Evolutionary conservation across 2,113 vertebrate genomes (phyloP).

Genomic region (Malurus elegans): DNA sequence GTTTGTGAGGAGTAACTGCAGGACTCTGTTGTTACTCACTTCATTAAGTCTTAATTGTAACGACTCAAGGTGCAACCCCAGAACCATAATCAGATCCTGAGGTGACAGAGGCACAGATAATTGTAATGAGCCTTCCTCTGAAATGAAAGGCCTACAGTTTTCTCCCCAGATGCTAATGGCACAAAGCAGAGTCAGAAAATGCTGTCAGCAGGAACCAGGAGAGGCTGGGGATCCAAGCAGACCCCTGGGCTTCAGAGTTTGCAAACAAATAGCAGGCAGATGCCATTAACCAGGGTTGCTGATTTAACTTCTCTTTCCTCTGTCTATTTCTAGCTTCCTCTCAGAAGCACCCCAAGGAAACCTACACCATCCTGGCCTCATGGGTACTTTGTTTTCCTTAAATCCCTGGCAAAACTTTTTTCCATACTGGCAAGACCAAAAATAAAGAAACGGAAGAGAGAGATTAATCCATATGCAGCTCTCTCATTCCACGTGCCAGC

Average conservation of each 20-base stretch:
- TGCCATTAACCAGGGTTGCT: not conserved
- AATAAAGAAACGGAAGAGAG: not conserved
- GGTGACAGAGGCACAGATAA: conserved; percentile 32
- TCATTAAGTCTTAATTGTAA: conserved; percentile 59
- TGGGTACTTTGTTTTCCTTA: not conserved
- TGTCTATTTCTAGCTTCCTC: not conserved
- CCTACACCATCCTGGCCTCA: not conserved
- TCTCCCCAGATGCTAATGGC: not conserved
- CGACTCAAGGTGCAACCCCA: conserved; percentile 31
- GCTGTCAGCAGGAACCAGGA: not conserved
- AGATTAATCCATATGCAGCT: not conserved
- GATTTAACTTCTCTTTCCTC: not conserved
- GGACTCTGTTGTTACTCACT: conserved; percentile 33
- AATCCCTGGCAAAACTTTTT: not conserved
- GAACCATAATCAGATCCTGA: conserved; percentile 33
- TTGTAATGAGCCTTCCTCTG: not conserved
- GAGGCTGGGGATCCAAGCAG: not conserved
- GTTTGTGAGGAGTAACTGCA: not conserved
- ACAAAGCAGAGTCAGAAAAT: conserved; percentile 1
- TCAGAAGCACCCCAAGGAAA: not conserved
- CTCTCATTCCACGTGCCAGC: not conserved
- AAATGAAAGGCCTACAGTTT: conserved; percentile 38
- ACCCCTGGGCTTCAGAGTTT: not conserved
- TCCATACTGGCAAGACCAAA: not conserved
- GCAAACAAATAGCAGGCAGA: not conserved